Evolutionary conservation across 2,888 invertebrate genomes (phyloP).

Genomic region (Pyrocoelia pectoralis): DNA sequence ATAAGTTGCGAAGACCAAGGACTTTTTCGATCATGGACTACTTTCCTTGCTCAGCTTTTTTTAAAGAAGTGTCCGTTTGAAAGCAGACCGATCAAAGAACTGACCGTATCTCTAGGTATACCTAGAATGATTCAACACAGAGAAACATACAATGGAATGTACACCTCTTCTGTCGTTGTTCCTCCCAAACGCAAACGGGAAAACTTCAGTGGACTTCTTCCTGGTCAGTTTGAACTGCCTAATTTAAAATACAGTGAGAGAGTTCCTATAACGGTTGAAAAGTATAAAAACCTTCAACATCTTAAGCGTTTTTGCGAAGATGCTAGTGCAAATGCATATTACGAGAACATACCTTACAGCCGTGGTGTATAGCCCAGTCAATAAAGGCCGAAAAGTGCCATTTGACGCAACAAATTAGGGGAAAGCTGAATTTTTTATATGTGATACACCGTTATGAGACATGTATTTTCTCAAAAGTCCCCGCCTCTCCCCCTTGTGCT

Average conservation of each 20-base stretch:
- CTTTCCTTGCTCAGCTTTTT: not conserved
- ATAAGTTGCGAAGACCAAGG: no score
- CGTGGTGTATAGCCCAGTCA: no score
- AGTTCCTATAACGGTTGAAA: not conserved
- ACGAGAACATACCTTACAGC: not conserved
- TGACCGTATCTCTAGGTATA: conserved; percentile 3
- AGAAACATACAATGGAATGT: conserved; percentile 3
- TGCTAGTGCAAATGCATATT: conserved; percentile 7
- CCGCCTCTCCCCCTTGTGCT: no score
- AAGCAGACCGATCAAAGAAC: conserved; percentile 4
- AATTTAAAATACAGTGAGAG: not conserved
- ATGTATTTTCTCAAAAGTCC: no score
- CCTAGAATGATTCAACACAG: conserved; percentile 4
- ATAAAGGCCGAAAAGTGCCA: no score
- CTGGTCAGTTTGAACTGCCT: not conserved
- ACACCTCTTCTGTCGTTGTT: not conserved
- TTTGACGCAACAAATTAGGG: no score
- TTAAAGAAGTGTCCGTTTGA: conserved; percentile 5
- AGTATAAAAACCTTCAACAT: conserved; percentile 10
- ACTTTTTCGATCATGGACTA: not conserved
- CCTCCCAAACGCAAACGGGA: conserved; percentile 1
- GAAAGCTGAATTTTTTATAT: no score
- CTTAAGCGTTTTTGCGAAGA: conserved; percentile 5
- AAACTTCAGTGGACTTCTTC: not conserved
- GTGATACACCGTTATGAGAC: no score